Base-by-base conservation (phyloP, 2,113 vertebrate species). In the Callocephalon fimbriatum region DNA sequence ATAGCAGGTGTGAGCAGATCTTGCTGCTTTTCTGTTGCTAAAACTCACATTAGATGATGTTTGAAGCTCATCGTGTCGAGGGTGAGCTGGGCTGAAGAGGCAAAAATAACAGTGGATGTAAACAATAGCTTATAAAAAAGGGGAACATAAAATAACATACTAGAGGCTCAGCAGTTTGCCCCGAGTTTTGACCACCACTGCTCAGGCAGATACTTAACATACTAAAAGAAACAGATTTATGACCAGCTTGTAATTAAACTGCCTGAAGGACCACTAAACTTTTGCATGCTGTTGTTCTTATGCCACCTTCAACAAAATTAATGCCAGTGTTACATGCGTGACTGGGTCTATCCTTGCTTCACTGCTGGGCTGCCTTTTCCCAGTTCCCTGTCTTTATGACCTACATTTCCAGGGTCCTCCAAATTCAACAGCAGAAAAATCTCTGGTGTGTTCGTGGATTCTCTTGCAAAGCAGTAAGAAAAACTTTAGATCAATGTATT, bases 1-100 rank as follows among this genome's bases (percentile, higher is more conserved):
- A 82, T 45, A 93, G 91, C 84, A 93, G 79, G 88, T 63, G 88
- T 25, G 75, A 77, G 73, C 44, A 86, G 63, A 37, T 42, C 90
- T 38, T 40, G 29, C 59, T 48, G 71, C 61, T 88, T 58, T 82
- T 82, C 78, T 29, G 2, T 25, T 29, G 58, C 51, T 74, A 81
- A n/a, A 42, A 27, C 88, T 93, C 72, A 83, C 47, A 70, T 89
- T 66, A 74, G 31, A 44, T 23, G 11, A 26, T n/a, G 68, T 76
- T 56, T 65, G 76, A 95, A 88, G 58, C 37, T 35, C 50, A 59
- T 3, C 40, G 25, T 37, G 19, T 37, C 3, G 7, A 88, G 44
- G 77, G 72, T 29, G 50, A 87, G 51, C 67, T 56, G 22, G 61
- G 40, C 19, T 74, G 62, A 65, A 86, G 25, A 19, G 31, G 62